Base-by-base conservation (phyloP, 30 jellyfish, hydroid and myxozoan genomes). In the Turritopsis dohrnii region DNA sequence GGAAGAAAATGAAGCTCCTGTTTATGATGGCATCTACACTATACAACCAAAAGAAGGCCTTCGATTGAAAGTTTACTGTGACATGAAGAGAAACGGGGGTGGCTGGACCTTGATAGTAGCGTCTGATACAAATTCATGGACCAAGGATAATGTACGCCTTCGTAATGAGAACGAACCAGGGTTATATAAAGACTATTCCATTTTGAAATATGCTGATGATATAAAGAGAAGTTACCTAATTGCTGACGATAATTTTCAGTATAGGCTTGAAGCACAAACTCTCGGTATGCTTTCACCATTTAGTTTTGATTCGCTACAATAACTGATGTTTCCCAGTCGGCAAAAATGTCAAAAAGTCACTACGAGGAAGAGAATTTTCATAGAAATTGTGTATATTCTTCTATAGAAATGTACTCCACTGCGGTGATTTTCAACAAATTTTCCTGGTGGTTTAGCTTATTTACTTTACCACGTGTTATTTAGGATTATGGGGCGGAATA, bases 31-130 rank as follows among this genome's bases (percentile, higher is more conserved):
- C 54, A 89, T 92, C 28, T 92, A 92, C 72, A 69, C 77, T 19
- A 84, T 92, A 24, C 30, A 84, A 60, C 73, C 93, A 71, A 75
- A 71, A 1, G 89, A 74, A 23, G 90, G 88, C 19, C 24, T 83
- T 19, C 16, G 52, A 26, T 80, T 92, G 86, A 84, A 81, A 24
- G 88, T 82, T 85, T 94, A 85, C 41, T 94, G 99, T 76, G 99
- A 93, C 74, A 93, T 93, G 98, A 85, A 96, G 28, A 84, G 95
- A 24, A 76, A 86, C 66, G 99, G 99, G 1, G 99, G 99, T n/a
- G 99, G 99, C 8, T 94, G 99, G 99, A 94, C 99, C 0, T 89
- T 94, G 30, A 82, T 94, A 80, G 94, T 94, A 0, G 65, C 99
- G 52, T 73, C 92, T 71, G 89, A 82, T 28, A 66, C 94, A 29